phyloP scores from a whole-genome alignment of 2,113 vertebrate genomes.

The Pterocles orientalis region DNA sequence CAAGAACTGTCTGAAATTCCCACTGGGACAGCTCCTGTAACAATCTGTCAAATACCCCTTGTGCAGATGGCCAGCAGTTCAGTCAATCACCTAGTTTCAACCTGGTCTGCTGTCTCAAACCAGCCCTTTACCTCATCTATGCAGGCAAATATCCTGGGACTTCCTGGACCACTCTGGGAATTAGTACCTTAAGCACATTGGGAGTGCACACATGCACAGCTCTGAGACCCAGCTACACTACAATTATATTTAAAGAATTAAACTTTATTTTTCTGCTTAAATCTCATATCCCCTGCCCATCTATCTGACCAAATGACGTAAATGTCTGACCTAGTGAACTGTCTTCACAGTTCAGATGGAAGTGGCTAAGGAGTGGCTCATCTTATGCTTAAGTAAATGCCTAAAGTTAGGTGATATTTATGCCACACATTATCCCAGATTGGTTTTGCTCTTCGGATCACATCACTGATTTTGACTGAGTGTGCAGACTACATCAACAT shows the following conservation, averaged over 20 bases:
- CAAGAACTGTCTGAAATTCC: slow-evolving; percentile 3
- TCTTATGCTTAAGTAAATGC: background rate
- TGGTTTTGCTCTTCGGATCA: background rate
- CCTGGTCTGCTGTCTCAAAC: background rate
- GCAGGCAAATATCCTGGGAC: background rate
- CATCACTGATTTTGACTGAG: background rate
- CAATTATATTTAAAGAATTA: background rate
- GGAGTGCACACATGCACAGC: background rate
- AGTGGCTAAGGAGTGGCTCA: background rate
- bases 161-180: background rate
- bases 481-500: background rate
- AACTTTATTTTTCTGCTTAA: background rate
- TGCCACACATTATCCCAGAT: background rate
- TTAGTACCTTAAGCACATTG: background rate
- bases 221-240: background rate
- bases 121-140: background rate
- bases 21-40: background rate
- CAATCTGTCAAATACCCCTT: slow-evolving; percentile 4
- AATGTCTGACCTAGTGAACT: background rate
- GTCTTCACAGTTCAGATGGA: background rate
- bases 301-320: background rate
- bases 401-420: background rate
- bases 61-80: background rate
- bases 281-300: background rate
- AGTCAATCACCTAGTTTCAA: background rate